Evolutionary conservation across 2,888 invertebrate genomes (phyloP), one percentile per base, ranked within the genome.

Genomic region (Chironomus riparius): DNA sequence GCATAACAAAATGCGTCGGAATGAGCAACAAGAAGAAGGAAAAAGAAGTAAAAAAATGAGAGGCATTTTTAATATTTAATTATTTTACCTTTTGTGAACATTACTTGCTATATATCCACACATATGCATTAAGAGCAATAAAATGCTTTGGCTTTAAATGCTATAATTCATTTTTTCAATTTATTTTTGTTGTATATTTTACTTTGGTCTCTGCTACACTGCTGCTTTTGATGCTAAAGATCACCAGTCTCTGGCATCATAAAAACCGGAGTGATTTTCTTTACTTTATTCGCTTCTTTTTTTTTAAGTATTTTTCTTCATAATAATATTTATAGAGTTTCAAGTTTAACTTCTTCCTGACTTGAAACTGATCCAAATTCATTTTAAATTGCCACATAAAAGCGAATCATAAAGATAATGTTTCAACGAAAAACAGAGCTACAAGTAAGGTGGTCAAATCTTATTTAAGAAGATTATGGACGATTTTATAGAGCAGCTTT

Each of bases 151-250:
- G 47, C 22, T 68, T 62, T 38, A 71, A 68, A 48, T 24, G 70
- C 70, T 70, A 70, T 70, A 70, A 74, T 62, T 74, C 74, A 74
- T 68, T 61, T 47, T 74, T 74, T 74, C 68, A 74, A 74, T 74
- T 74, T 74, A 74, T 68, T 74, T 74, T 68, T 72, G 74, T 68
- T 65, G 50, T 50, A 28, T 28, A 28, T 28, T 28, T 28, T 28
- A 15, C 50, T n/a, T 18, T 56, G 56, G 7, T 56, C 50, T 50
- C 56, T 56, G 38, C 38, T 38, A 10, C 10, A 38, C 38, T 10
- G 38, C 38, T 38, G 38, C 10, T 15, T 56, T 2, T 50, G 56
- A 56, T 72, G 24, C 13, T 65, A 65, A 65, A 65, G 65, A 65
- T 65, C 65, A 65, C 65, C 22, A 62, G 62, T 18, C 38, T 38